phyloP scores from a whole-genome alignment of 2,888 invertebrate genomes.

The Caenorhabditis parvicauda region DNA sequence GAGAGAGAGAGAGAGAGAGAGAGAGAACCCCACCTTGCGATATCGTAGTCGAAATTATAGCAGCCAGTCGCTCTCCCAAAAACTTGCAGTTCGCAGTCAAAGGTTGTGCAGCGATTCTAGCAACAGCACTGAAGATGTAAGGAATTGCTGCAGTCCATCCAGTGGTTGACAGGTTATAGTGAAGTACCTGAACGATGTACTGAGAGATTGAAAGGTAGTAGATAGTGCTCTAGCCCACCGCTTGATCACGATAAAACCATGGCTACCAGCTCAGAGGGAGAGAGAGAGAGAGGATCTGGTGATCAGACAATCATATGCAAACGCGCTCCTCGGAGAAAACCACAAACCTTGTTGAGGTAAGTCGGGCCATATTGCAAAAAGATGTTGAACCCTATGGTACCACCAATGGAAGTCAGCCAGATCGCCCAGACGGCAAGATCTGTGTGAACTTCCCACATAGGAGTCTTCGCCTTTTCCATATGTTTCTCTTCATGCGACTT shows the following conservation, averaged over 20 bases:
- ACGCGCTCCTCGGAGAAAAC: too few species aligned
- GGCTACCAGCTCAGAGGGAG: too few species aligned
- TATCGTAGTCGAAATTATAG: constrained; percentile 27
- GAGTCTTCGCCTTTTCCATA: constrained; percentile 28
- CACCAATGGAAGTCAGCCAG: constrained; percentile 31
- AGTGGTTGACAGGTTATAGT: constrained; percentile 28
- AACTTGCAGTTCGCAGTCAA: constrained; percentile 27
- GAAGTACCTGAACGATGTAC: constrained; percentile 13
- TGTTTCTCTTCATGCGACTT: constrained; percentile 31
- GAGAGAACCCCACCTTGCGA: constrained; percentile 14
- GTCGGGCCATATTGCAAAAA: constrained; percentile 35
- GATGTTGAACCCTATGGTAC: constrained; percentile 33
- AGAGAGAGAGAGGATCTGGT: too few species aligned
- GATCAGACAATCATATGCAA: too few species aligned
- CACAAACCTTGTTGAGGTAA: constrained; percentile 20
- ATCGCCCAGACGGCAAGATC: constrained; percentile 27
- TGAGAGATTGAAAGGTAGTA: background rate
- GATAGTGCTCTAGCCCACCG: too few species aligned
- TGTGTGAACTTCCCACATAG: constrained; percentile 21
- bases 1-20: too few species aligned
- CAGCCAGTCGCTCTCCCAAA: constrained; percentile 31
- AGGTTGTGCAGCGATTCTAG: constrained; percentile 28
- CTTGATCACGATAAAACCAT: too few species aligned
- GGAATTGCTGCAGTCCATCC: constrained; percentile 35
- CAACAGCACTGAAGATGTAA: constrained; percentile 30